Evolutionary conservation across 2,888 invertebrate species (phyloP).

Genomic region (Sicus ferrugineus): DNA sequence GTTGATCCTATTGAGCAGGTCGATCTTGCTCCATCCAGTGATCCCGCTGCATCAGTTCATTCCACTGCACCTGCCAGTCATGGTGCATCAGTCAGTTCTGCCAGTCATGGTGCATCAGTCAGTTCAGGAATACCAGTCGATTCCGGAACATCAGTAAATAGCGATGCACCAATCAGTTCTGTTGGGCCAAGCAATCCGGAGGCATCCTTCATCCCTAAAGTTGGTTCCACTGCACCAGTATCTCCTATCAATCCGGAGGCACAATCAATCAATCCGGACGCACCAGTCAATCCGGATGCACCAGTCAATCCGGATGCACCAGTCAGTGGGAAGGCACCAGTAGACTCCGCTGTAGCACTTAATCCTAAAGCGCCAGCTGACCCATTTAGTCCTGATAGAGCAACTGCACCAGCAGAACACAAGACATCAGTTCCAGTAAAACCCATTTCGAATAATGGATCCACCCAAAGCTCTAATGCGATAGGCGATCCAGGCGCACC

Average conservation of each 20-base stretch:
- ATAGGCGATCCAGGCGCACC: too few relatives aligned
- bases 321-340: conserved; percentile 19
- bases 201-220: conserved; percentile 34
- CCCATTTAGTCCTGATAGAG: conserved; percentile 33
- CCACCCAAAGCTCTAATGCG: too few relatives aligned
- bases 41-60: conserved; percentile 32
- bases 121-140: conserved; percentile 19
- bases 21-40: conserved; percentile 28
- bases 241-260: conserved; percentile 30
- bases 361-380: conserved; percentile 30
- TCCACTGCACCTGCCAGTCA: conserved; percentile 36
- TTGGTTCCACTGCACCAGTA: conserved; percentile 22
- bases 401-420: neutral
- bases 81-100: conserved; percentile 19
- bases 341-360: neutral
- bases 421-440: too few relatives aligned
- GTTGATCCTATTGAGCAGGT: conserved; percentile 36
- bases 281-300: conserved; percentile 38
- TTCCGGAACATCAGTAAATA: conserved; percentile 31
- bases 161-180: conserved; percentile 18
- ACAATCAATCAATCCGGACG: conserved; percentile 30
- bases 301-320: conserved; percentile 36
- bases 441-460: too few relatives aligned
- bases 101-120: conserved; percentile 16
- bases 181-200: conserved; percentile 27